Evolutionary conservation across 2,888 invertebrate genomes (phyloP).

Genomic region (Caenorhabditis sp.): DNA sequence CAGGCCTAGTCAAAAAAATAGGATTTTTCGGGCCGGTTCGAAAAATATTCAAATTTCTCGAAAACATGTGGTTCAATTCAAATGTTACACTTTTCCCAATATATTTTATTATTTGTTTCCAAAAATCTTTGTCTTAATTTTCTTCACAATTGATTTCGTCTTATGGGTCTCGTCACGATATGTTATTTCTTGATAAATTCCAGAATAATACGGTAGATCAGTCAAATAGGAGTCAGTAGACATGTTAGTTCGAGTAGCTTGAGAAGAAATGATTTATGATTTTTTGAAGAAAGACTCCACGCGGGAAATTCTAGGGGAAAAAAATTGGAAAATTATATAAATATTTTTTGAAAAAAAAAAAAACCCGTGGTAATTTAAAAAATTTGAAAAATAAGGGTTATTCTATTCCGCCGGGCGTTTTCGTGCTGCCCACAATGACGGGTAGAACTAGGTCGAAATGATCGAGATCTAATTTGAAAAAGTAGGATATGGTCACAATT

Average conservation of each 20-base stretch:
- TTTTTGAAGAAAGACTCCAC: neutral
- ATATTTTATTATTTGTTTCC: neutral
- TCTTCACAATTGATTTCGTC: neutral
- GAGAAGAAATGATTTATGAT: neutral
- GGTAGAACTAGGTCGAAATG: constrained; percentile 68
- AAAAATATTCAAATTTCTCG: neutral
- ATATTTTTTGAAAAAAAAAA: neutral
- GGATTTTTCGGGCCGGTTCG: too few relatives aligned
- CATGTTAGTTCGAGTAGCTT: neutral
- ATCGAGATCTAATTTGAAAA: constrained; percentile 67
- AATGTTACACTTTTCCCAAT: neutral
- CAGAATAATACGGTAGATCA: constrained; percentile 5
- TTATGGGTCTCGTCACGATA: neutral
- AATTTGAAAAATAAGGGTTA: constrained; percentile 7
- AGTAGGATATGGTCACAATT: constrained; percentile 64
- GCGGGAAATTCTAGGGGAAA: neutral
- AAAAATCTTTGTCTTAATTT: neutral
- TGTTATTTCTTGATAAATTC: constrained; percentile 5
- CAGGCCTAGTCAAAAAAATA: too few relatives aligned
- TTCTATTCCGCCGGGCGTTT: constrained; percentile 43
- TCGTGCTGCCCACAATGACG: constrained; percentile 64
- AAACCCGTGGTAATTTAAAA: neutral
- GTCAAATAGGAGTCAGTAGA: neutral
- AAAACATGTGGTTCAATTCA: neutral
- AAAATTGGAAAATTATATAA: neutral